Conservation (phyloP, 2,113 vertebrate genomes). For the Actenoides lindsayi region DNA sequence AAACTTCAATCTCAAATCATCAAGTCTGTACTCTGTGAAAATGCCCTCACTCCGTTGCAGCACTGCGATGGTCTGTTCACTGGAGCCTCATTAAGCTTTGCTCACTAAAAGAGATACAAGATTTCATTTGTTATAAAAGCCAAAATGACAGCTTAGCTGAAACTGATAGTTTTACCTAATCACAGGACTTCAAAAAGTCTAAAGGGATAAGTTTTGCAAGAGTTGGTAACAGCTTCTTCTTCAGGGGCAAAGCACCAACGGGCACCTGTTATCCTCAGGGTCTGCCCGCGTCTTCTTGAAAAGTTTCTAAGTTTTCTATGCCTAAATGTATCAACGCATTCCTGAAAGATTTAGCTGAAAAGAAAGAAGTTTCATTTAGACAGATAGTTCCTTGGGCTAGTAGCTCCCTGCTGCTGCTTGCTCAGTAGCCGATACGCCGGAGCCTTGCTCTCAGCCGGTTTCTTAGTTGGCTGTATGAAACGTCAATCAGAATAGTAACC, state of each 20-base stretch:
- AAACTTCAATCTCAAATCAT: neutral
- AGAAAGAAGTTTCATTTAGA: neutral
- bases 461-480: neutral
- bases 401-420: neutral
- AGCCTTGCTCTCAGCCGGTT: neutral
- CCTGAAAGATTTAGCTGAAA: neutral
- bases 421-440: neutral
- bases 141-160: neutral
- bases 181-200: neutral
- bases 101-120: neutral
- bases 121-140: neutral
- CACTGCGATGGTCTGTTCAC: accelerated
- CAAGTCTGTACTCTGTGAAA: neutral
- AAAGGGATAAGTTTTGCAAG: neutral
- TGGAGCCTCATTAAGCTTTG: neutral
- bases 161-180: neutral
- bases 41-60: neutral
- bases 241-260: accelerated
- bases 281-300: neutral
- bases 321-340: neutral
- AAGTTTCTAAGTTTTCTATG: neutral
- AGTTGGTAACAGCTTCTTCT: neutral
- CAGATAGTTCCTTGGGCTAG: neutral
- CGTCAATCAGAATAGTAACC: accelerated
- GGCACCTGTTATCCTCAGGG: accelerated